Evolutionary conservation across 2,113 vertebrate genomes (phyloP).

Genomic region (Corydoras sp.): DNA sequence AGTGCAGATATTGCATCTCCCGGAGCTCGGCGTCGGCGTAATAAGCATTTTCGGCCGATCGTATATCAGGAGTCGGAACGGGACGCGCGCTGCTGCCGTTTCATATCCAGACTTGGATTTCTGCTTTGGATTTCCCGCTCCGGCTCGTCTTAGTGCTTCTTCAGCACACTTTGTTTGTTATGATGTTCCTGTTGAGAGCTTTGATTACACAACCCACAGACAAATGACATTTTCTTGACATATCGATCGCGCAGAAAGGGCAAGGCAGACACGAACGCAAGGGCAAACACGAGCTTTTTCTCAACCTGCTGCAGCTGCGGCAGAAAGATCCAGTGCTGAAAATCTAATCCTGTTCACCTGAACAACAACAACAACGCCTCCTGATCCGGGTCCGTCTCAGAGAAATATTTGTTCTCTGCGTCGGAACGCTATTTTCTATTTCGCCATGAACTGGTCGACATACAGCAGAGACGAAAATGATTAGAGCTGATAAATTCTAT

Average conservation of each 20-base stretch:
- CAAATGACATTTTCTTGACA: conserved; percentile 64
- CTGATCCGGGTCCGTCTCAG: neutral
- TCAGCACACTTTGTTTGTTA: conserved; percentile 45
- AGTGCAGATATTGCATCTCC: neutral
- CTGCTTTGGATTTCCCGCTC: conserved; percentile 23
- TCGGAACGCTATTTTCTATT: neutral
- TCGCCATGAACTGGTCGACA: too few species aligned
- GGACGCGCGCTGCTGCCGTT: conserved; percentile 14
- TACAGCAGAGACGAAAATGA: too few species aligned
- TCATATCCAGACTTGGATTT: conserved; percentile 38
- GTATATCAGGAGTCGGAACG: conserved; percentile 8
- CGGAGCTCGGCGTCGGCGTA: neutral
- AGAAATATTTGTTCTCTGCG: neutral
- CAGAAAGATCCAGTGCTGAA: conserved; percentile 13
- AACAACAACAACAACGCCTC: neutral
- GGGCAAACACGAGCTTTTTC: conserved; percentile 49
- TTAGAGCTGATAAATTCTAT: too few species aligned
- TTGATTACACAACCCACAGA: conserved; percentile 55
- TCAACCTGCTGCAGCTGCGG: conserved; percentile 33
- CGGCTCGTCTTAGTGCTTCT: neutral
- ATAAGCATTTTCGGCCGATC: neutral
- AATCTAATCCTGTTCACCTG: conserved; percentile 1
- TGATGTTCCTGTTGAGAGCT: conserved; percentile 57
- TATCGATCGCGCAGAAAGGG: conserved; percentile 58
- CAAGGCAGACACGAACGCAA: conserved; percentile 42